Evolutionary conservation across 2,113 vertebrate species (phyloP), one percentile per base, ranked within the genome.

Genomic region (Megaptera novaeangliae): DNA sequence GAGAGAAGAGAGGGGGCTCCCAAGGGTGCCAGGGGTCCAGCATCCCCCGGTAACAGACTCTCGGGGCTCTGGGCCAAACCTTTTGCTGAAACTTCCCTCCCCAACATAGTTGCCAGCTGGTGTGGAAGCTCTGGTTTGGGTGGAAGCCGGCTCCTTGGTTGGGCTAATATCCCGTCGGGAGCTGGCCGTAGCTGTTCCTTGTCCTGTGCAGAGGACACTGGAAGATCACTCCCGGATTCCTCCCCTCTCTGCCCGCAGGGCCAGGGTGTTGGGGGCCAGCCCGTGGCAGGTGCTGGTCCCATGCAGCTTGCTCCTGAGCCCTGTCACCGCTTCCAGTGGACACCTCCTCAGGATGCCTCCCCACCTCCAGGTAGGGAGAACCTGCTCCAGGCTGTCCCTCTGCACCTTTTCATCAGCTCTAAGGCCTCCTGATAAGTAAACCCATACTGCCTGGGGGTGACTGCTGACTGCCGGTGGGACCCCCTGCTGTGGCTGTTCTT

Each of bases 241-340:
- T 64, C 46, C 21, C 34, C 2, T 55, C 78, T 85, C 39, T 41
- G 46, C 44, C 74, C 3, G 3, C n/a, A 13, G 63, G 25, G 34
- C 36, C 66, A 31, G 41, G 15, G 44, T 36, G n/a, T 71, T 15
- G 15, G 2, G 68, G 64, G 66, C 41, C 23, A 21, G 17, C 15
- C 49, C 0, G 0, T 7, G 21, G 20, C 8, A 17, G 85, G 34
- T 0, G 2, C 77, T 7, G 44, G 52, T 23, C 10, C 41, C 0
- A 10, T 66, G 44, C 1, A 18, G 3, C 31, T 20, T 1, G 9
- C 34, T 85, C 61, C 80, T 44, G 31, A 61, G 6, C 44, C 17
- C 0, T 23, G 34, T 46, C 18, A 1, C 15, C 41, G 41, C 34
- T 23, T 20, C 12, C 5, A 6, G 13, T 5, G 1, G 13, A 7